phyloP scores from a whole-genome alignment of 2,113 vertebrate genomes.

The Pica pica region DNA sequence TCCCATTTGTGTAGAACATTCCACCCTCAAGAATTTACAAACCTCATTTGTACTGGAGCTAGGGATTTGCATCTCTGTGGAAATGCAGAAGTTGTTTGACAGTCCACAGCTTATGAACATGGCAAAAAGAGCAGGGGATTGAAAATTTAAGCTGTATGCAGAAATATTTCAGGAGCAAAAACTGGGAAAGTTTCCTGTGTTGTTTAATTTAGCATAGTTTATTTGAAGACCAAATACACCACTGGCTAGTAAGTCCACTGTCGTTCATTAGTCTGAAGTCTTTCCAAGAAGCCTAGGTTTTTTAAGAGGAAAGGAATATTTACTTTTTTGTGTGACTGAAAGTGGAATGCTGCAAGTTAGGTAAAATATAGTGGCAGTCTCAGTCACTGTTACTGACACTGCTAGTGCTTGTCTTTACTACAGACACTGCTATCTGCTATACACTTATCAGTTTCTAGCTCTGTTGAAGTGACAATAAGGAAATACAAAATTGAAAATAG shows the following conservation, averaged over 20 bases:
- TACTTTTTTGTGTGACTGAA: background rate
- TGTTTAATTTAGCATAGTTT: background rate
- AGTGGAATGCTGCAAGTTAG: background rate
- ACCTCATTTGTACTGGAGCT: background rate
- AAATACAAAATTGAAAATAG: background rate
- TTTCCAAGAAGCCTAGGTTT: background rate
- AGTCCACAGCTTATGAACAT: background rate
- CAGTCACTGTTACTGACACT: background rate
- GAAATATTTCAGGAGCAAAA: background rate
- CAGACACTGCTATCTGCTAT: background rate
- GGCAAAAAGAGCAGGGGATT: background rate
- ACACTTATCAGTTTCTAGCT: background rate
- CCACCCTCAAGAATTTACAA: background rate
- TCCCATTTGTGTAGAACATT: conserved; percentile 1
- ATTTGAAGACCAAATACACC: background rate
- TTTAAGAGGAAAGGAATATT: background rate
- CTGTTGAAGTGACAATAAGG: background rate
- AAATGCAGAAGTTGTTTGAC: background rate
- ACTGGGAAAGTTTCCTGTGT: background rate
- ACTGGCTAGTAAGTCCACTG: background rate
- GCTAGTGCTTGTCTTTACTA: background rate
- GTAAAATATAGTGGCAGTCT: background rate
- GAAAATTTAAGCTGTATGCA: background rate
- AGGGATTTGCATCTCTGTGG: background rate
- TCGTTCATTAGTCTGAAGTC: background rate